A percentile compares a stretch with the other conserved stretches of the same genome.
phyloP scores from a whole-genome alignment of 1,140 invertebrate species.

The Tetranychus urticae region DNA sequence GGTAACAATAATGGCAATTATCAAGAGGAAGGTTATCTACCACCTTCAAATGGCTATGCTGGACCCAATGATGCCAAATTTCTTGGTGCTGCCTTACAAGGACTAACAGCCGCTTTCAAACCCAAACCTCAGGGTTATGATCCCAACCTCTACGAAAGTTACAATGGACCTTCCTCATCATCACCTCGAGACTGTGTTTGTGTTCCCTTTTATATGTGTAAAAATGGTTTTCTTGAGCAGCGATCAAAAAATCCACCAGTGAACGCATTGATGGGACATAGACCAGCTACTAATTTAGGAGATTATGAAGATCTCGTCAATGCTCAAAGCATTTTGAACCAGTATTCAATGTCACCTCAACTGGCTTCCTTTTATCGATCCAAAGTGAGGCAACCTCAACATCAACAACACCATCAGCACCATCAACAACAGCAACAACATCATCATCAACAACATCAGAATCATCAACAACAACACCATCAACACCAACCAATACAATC shows the following conservation, averaged over 20 bases:
- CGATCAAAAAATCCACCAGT: not conserved
- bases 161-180: not conserved
- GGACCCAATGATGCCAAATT: constrained; percentile 4
- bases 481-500: not conserved
- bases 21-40: no score
- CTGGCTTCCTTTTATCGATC: not conserved
- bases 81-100: constrained; percentile 7
- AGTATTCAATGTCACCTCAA: not conserved
- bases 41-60: not conserved
- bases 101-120: not conserved
- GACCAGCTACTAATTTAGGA: not conserved
- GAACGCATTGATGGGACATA: not conserved
- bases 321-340: not conserved
- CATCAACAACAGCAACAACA: not conserved
- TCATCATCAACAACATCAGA: not conserved
- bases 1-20: not conserved
- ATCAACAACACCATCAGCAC: not conserved
- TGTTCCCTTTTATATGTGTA: constrained; percentile 16
- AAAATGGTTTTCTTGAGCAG: constrained; percentile 13
- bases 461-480: not conserved
- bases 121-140: not conserved
- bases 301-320: not conserved
- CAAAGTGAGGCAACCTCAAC: not conserved
- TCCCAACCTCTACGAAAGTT: not conserved
- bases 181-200: constrained; percentile 12